Percentiles rank a stretch among this genome's conserved stretches.
Evolutionary conservation across 2,113 vertebrate genomes (phyloP).

Genomic region (Antennarius striatus): DNA sequence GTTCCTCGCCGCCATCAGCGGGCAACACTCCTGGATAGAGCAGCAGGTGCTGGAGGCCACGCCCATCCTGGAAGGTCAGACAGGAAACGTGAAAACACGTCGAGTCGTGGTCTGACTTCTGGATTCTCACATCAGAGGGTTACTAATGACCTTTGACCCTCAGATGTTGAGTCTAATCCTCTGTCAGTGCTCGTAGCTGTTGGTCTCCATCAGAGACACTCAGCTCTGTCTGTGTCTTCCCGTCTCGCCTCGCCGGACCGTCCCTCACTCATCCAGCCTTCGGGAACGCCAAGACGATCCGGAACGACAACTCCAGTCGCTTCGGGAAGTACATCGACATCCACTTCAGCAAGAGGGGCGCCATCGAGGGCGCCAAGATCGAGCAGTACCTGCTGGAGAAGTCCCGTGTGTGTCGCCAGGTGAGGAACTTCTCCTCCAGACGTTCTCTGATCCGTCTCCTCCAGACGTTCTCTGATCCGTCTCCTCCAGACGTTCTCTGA

Average conservation of each 20-base stretch:
- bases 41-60: constrained; percentile 98
- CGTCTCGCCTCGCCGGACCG: background rate
- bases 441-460: no score
- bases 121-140: no score
- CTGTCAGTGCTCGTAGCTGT: no score
- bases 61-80: constrained; percentile 94
- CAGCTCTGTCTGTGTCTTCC: background rate
- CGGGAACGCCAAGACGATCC: constrained; percentile 77
- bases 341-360: constrained; percentile 76
- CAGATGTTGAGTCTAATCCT: background rate
- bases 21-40: constrained; percentile 98
- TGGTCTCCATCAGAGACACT: background rate
- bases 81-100: no score
- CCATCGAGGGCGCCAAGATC: constrained; percentile 77
- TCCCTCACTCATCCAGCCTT: constrained; percentile 55
- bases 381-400: constrained; percentile 80
- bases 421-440: constrained; percentile 23
- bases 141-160: background rate
- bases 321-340: constrained; percentile 77
- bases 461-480: no score
- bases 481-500: no score
- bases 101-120: background rate
- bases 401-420: constrained; percentile 76
- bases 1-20: constrained; percentile 95
- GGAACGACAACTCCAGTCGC: constrained; percentile 77